phyloP scores from a whole-genome alignment of 2,113 vertebrate species.

The Macroglossus sobrinus region DNA sequence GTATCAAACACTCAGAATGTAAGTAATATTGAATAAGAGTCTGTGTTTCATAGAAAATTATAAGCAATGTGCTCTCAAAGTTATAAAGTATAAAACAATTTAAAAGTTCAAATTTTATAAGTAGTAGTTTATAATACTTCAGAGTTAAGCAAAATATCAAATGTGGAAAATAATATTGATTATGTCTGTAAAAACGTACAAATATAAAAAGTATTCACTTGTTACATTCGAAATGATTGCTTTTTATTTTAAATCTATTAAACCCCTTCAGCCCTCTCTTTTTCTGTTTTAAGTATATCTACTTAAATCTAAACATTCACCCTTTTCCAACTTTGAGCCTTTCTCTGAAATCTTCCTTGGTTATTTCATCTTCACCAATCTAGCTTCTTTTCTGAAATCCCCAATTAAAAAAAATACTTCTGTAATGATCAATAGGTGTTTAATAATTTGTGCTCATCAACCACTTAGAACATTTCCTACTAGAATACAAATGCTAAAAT shows the following conservation, averaged over 20 bases:
- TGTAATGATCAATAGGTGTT: neutral
- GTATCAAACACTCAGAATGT: neutral
- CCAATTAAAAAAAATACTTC: neutral
- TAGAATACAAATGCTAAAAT: neutral
- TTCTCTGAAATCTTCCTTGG: neutral
- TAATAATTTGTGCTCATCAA: neutral
- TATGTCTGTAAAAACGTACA: neutral
- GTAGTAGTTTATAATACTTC: neutral
- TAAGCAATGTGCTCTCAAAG: neutral
- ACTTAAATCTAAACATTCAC: neutral
- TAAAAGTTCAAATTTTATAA: neutral
- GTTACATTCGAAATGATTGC: neutral
- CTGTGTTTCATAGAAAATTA: neutral
- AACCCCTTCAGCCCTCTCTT: neutral
- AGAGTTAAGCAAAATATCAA: neutral
- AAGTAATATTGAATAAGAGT: neutral
- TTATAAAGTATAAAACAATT: neutral
- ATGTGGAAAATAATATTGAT: neutral
- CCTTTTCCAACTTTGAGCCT: neutral
- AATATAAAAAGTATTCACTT: too few relatives aligned
- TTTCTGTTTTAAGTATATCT: conserved; percentile 5
- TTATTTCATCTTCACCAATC: neutral
- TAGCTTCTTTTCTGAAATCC: neutral
- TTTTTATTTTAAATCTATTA: conserved; percentile 2
- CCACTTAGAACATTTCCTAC: neutral